Evolutionary conservation across 2,797 vertebrate species (phyloP).

Genomic region (Odontamblyopus lacepedii): DNA sequence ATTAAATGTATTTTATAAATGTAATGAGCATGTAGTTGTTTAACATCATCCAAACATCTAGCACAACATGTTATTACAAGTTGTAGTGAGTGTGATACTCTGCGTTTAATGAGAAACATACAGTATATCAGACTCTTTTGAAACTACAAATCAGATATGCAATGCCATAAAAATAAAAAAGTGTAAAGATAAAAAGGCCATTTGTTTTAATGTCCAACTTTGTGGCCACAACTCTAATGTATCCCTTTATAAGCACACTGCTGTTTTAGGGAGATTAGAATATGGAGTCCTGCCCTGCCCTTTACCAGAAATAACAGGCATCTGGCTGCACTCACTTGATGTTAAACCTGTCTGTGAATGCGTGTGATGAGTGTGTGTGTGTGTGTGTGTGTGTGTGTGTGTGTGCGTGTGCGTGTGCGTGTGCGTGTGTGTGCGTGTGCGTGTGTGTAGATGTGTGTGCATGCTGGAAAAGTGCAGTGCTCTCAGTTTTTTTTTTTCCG

Average conservation of each 20-base stretch:
- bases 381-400: background rate
- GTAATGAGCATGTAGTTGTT: too few species aligned
- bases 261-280: slow-evolving; percentile 68
- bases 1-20: too few species aligned
- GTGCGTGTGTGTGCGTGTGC: too few species aligned
- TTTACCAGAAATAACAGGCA: slow-evolving; percentile 72
- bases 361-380: slow-evolving; percentile 5
- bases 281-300: slow-evolving; percentile 54
- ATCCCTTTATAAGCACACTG: slow-evolving; percentile 54
- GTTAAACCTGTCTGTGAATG: slow-evolving; percentile 37
- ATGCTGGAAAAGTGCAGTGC: slow-evolving; percentile 59
- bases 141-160: background rate
- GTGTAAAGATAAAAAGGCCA: background rate
- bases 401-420: too few species aligned
- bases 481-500: slow-evolving; percentile 60
- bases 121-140: background rate
- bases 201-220: slow-evolving; percentile 12
- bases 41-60: background rate
- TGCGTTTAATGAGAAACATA: background rate
- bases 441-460: slow-evolving; percentile 5
- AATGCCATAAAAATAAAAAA: background rate
- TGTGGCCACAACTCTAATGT: slow-evolving; percentile 21
- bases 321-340: slow-evolving; percentile 66
- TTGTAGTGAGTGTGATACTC: background rate
- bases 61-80: background rate